Evolutionary conservation across 2,888 invertebrate species (phyloP).

Genomic region (Caenorhabditis sinica): DNA sequence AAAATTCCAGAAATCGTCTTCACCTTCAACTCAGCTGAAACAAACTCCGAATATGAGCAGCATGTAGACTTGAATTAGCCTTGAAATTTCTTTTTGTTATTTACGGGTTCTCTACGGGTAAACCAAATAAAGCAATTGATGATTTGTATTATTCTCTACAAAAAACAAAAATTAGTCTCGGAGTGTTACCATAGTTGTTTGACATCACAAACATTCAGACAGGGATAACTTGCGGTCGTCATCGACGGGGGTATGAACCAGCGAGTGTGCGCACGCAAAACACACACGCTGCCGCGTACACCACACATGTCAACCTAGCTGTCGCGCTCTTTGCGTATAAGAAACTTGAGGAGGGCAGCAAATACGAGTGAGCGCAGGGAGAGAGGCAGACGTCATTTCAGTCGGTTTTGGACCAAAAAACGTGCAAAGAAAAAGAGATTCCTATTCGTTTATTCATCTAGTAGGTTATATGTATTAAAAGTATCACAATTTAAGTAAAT

Average conservation of each 20-base stretch:
- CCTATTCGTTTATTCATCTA: conserved; percentile 3
- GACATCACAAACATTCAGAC: conserved; percentile 68
- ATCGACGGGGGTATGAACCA: conserved; percentile 57
- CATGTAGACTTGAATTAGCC: conserved; percentile 9
- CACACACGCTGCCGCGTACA: conserved; percentile 27
- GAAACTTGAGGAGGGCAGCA: background rate
- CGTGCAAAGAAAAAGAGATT: background rate
- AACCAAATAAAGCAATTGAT: conserved; percentile 24
- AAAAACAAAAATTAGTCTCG: conserved; percentile 54
- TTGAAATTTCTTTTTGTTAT: background rate
- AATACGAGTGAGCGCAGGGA: background rate
- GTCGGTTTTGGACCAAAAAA: background rate
- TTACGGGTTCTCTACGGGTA: conserved; percentile 6
- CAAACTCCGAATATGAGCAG: conserved; percentile 13
- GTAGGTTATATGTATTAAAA: background rate
- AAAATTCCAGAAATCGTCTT: conserved; percentile 40
- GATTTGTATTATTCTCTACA: too few species aligned
- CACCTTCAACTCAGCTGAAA: conserved; percentile 12
- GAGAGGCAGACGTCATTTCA: too few species aligned
- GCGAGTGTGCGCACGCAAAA: conserved; percentile 25
- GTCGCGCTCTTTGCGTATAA: background rate
- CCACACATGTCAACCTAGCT: conserved; percentile 20
- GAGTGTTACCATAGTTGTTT: conserved; percentile 69
- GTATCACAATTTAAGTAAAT: conserved; percentile 4
- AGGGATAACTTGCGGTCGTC: conserved; percentile 70